Conservation (phyloP, 2,797 vertebrate species). For the Momotus momota region DNA sequence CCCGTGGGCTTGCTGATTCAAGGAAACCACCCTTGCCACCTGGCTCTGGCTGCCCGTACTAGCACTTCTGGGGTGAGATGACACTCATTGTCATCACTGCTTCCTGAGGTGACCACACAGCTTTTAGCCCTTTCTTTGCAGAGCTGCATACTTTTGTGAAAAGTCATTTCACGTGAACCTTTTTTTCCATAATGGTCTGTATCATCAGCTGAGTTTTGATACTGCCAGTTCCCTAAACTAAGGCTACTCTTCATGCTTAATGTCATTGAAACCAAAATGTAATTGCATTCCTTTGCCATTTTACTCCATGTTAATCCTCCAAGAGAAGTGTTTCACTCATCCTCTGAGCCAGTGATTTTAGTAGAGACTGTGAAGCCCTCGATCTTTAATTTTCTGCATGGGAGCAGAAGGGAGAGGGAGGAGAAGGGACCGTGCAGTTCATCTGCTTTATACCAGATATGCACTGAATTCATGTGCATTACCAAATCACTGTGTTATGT, state of each 20-base stretch:
- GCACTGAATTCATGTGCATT: neutral
- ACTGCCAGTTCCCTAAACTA: neutral
- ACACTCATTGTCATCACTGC: accelerated
- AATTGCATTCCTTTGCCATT: slow-evolving; percentile 38
- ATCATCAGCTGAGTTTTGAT: neutral
- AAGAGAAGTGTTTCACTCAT: slow-evolving; percentile 40
- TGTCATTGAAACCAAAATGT: neutral
- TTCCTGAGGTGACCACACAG: neutral
- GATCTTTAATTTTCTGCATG: slow-evolving; percentile 68
- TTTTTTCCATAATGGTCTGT: neutral
- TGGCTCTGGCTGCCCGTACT: neutral
- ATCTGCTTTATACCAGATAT: neutral
- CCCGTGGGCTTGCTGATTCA: neutral
- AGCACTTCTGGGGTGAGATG: neutral
- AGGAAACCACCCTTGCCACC: neutral
- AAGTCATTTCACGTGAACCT: neutral
- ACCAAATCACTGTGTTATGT: neutral
- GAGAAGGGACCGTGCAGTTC: neutral
- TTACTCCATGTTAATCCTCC: slow-evolving; percentile 33
- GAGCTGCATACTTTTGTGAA: neutral
- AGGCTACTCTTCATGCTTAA: neutral
- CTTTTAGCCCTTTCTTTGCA: neutral
- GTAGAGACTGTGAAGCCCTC: neutral
- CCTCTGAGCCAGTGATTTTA: slow-evolving; percentile 46
- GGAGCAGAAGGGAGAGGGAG: slow-evolving; percentile 46